phyloP scores from a whole-genome alignment of 1,140 invertebrate genomes.

The Lordiphosa collinella region DNA sequence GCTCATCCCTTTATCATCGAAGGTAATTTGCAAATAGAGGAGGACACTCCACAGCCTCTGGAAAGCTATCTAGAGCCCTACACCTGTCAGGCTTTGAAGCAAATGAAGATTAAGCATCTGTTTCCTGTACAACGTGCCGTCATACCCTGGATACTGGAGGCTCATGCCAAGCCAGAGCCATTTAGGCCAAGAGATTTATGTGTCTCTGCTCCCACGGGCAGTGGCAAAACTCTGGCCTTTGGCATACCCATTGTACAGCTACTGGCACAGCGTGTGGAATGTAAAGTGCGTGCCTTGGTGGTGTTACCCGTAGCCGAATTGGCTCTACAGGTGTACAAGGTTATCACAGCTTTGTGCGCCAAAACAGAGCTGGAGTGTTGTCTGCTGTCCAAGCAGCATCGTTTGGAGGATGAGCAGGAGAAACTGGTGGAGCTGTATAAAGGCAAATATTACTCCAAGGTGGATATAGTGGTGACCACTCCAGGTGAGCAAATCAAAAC shows the following conservation, averaged over 20 bases:
- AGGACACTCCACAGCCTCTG: slow-evolving; percentile 85
- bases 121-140: slow-evolving; percentile 94
- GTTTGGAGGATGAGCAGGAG: slow-evolving; percentile 88
- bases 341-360: slow-evolving; percentile 87
- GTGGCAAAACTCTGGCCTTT: slow-evolving; percentile 98
- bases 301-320: slow-evolving; percentile 96
- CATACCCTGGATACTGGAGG: slow-evolving; percentile 89
- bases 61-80: slow-evolving; percentile 64
- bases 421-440: slow-evolving; percentile 86
- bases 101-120: slow-evolving; percentile 88
- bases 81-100: slow-evolving; percentile 84
- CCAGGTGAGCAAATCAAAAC: slow-evolving; percentile 80
- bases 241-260: slow-evolving; percentile 94
- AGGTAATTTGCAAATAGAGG: slow-evolving; percentile 82
- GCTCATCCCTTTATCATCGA: slow-evolving; percentile 88
- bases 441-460: slow-evolving; percentile 80
- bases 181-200: slow-evolving; percentile 93
- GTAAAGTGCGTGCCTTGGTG: slow-evolving; percentile 89
- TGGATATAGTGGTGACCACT: slow-evolving; percentile 96
- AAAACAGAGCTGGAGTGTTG: slow-evolving; percentile 87
- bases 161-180: slow-evolving; percentile 81
- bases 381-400: slow-evolving; percentile 86
- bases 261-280: slow-evolving; percentile 75
- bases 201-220: slow-evolving; percentile 97
- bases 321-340: slow-evolving; percentile 92